Percentiles rank a stretch among this genome's conserved stretches.
Evolutionary conservation across 2,113 vertebrate species (phyloP).

Genomic region (Bos indicus): DNA sequence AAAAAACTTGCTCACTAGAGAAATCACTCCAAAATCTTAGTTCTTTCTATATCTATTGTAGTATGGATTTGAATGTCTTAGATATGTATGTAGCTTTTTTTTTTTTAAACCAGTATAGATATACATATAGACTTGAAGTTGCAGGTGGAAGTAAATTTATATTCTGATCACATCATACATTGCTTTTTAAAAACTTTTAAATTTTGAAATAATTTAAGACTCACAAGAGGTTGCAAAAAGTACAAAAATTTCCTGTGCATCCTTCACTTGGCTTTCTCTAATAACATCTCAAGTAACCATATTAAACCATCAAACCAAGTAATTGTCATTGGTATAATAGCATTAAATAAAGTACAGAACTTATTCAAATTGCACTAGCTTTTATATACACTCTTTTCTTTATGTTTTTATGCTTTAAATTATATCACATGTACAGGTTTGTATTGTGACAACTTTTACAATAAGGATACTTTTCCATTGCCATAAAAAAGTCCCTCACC

Average conservation of each 20-base stretch:
- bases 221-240: background rate
- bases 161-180: background rate
- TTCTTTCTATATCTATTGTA: background rate
- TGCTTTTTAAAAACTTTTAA: background rate
- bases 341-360: background rate
- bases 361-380: background rate
- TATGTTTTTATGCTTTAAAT: background rate
- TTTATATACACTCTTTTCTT: background rate
- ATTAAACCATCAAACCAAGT: background rate
- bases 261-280: background rate
- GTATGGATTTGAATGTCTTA: background rate
- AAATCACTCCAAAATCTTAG: background rate
- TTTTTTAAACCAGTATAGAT: background rate
- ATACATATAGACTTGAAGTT: background rate
- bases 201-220: conserved; percentile 28
- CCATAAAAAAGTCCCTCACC: background rate
- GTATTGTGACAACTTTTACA: background rate
- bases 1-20: background rate
- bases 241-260: background rate
- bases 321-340: background rate
- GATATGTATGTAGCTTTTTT: background rate
- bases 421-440: background rate
- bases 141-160: background rate
- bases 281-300: background rate
- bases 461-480: background rate